Evolutionary conservation across 2,797 vertebrate genomes (phyloP).

Genomic region (Chelidonichthys spinosus): DNA sequence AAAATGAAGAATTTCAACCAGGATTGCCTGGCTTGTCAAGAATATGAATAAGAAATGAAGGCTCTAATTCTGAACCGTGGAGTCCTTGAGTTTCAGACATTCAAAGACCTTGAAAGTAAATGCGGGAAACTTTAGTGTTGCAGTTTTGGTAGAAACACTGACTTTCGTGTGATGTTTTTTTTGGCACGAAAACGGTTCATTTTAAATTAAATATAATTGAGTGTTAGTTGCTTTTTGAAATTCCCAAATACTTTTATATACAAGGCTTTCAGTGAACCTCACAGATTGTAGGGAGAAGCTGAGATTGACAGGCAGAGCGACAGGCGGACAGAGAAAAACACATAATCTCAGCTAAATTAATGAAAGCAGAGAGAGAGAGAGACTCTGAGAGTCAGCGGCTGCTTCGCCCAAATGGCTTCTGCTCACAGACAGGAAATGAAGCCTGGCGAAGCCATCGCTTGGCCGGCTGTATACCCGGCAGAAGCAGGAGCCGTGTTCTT

Average conservation of each 20-base stretch:
- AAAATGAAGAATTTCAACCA: conserved; percentile 29
- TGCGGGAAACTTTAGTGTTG: background rate
- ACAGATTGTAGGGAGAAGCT: background rate
- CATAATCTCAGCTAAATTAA: conserved; percentile 69
- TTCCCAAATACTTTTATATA: background rate
- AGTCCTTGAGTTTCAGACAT: conserved; percentile 14
- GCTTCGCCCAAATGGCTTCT: conserved; percentile 56
- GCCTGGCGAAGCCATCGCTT: conserved; percentile 34
- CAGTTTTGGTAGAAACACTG: background rate
- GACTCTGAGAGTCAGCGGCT: conserved; percentile 38
- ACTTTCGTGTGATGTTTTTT: background rate
- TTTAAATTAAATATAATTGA: background rate
- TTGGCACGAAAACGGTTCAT: background rate
- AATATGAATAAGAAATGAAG: conserved; percentile 42
- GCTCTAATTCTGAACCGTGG: background rate
- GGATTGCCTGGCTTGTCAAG: conserved; percentile 8
- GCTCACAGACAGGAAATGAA: conserved; percentile 72
- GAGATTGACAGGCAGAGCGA: conserved; percentile 21
- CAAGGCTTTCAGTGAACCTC: background rate
- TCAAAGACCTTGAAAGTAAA: conserved; percentile 10
- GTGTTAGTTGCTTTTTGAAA: background rate
- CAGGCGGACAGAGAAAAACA: conserved; percentile 23
- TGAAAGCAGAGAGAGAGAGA: conserved; percentile 51
- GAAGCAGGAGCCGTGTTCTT: conserved; percentile 59
- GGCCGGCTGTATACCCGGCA: conserved; percentile 53